A percentile compares a stretch with the other conserved stretches of the same genome.
phyloP scores from a whole-genome alignment of 2,888 invertebrate species.

The Trimorus sp. region DNA sequence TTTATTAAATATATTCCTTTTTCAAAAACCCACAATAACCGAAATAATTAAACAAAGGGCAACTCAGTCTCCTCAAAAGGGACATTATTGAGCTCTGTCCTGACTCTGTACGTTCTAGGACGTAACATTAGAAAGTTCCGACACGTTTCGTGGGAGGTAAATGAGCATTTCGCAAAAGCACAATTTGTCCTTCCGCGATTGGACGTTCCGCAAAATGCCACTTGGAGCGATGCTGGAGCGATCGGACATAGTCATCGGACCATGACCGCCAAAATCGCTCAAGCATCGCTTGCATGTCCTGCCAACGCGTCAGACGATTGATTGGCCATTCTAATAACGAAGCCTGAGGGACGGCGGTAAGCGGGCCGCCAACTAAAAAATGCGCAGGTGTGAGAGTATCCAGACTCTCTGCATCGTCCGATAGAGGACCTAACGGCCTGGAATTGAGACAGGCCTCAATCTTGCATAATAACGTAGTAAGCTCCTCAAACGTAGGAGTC shows the following conservation, averaged over 20 bases:
- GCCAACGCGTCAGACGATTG: background rate
- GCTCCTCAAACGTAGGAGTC: slow-evolving; percentile 11
- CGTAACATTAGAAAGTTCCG: too few species aligned
- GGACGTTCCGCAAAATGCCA: slow-evolving; percentile 11
- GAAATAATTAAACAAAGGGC: too few species aligned
- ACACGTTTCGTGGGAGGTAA: slow-evolving; percentile 4
- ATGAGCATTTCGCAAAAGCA: slow-evolving; percentile 1
- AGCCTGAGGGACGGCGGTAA: background rate
- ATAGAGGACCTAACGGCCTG: background rate
- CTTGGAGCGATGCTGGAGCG: slow-evolving; percentile 9
- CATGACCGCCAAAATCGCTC: slow-evolving; percentile 12
- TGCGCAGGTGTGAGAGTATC: slow-evolving; percentile 12
- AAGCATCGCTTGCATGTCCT: background rate
- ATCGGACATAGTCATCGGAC: slow-evolving; percentile 9
- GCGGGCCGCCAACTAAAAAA: slow-evolving; percentile 8
- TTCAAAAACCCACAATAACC: too few species aligned
- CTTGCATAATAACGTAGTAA: background rate
- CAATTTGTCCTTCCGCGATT: slow-evolving; percentile 9
- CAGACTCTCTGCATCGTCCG: background rate
- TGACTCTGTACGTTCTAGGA: too few species aligned
- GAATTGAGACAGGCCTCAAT: slow-evolving; percentile 23
- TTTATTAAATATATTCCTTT: too few species aligned
- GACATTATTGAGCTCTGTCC: too few species aligned
- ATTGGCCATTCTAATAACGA: background rate
- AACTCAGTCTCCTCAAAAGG: too few species aligned